phyloP scores from a whole-genome alignment of 2,797 vertebrate genomes.

The Lophotriccus pileatus region DNA sequence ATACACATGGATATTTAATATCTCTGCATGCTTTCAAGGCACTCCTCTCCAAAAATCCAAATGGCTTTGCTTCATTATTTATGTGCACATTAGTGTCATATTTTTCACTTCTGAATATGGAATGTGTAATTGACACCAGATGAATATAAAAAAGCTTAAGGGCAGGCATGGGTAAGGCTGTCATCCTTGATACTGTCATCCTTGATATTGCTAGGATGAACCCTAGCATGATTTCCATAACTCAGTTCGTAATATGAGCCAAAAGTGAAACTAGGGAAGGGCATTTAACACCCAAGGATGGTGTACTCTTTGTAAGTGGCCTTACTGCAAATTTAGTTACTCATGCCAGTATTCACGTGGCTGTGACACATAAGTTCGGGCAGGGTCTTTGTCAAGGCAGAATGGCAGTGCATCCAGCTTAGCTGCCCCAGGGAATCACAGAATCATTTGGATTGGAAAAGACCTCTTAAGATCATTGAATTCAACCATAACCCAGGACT shows the following conservation, averaged over 20 bases:
- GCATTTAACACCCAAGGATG: neutral
- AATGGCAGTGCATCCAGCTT: neutral
- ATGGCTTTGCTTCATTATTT: conserved; percentile 25
- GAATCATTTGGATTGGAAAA: neutral
- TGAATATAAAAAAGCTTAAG: neutral
- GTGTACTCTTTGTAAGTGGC: neutral
- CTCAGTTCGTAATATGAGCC: neutral
- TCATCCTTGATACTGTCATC: too few relatives aligned
- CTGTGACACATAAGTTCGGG: neutral
- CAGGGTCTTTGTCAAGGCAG: neutral
- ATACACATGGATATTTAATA: neutral
- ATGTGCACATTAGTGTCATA: neutral
- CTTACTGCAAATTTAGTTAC: neutral
- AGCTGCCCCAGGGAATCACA: neutral
- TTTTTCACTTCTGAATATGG: conserved; percentile 22
- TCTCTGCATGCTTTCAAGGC: neutral
- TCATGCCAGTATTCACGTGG: neutral
- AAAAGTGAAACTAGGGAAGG: neutral
- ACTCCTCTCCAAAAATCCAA: neutral
- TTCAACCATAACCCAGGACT: neutral
- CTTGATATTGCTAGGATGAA: neutral
- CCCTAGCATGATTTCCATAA: neutral
- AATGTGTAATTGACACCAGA: neutral
- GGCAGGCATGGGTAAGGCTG: neutral
- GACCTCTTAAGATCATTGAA: neutral